These are phyloP conservation scores for Acanthoscelides obtectus DNA, from an alignment of 2,888 invertebrate genomes.

Conservation along the genomic window DNA sequence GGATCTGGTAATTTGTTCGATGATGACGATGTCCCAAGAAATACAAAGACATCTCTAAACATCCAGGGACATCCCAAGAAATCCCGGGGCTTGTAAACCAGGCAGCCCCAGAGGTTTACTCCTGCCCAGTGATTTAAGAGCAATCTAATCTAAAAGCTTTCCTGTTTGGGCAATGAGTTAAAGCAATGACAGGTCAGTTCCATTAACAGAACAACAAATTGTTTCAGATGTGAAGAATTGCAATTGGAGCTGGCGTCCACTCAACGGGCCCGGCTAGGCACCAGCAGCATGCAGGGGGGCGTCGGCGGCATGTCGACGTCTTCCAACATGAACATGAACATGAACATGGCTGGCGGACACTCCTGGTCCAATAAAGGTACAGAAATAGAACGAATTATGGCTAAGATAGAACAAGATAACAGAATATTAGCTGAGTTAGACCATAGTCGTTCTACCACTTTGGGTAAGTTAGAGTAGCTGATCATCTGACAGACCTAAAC, in stretches of 20 bases:
- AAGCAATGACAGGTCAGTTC: too few species aligned
- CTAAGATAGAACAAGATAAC: constrained; percentile 89
- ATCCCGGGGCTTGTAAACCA: too few species aligned
- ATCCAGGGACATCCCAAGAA: too few species aligned
- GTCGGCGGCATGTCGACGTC: constrained; percentile 32
- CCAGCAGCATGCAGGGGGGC: constrained; percentile 15
- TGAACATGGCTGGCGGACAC: constrained; percentile 43
- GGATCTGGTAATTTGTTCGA: too few species aligned
- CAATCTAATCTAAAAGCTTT: too few species aligned
- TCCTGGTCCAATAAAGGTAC: constrained; percentile 51
- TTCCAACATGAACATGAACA: constrained; percentile 31
- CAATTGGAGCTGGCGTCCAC: constrained; percentile 73
- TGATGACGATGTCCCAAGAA: too few species aligned
- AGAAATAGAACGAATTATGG: constrained; percentile 92
- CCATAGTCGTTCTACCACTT: constrained; percentile 69
- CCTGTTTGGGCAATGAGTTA: too few species aligned
- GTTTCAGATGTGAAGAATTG: constrained; percentile 72
- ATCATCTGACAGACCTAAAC: not conserved
- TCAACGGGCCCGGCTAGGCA: constrained; percentile 43
- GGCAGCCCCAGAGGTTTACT: too few species aligned
- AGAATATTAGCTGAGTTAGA: constrained; percentile 86
- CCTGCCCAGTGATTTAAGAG: too few species aligned
- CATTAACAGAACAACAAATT: too few species aligned
- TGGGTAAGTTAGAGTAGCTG: constrained; percentile 49
- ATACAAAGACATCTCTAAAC: too few species aligned